These are phyloP conservation scores for Aspidapion aeneum DNA, from an alignment of 2,888 invertebrate species.

Conservation along the genomic window DNA sequence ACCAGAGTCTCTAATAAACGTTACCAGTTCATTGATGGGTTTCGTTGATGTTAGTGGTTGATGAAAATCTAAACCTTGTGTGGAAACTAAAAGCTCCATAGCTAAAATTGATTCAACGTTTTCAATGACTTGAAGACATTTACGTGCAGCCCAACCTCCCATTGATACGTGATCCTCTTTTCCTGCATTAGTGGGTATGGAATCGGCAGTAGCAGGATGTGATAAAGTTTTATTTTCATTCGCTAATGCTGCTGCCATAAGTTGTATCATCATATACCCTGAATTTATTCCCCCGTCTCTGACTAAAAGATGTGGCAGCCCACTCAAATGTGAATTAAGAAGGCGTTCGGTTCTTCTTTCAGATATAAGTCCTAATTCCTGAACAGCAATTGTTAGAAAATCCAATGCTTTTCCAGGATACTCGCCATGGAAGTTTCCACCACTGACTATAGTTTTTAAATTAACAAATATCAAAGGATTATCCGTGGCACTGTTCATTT, in stretches of 20 bases:
- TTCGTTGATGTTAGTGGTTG: conserved; percentile 59
- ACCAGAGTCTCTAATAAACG: background rate
- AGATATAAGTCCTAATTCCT: conserved; percentile 63
- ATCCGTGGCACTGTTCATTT: conserved; percentile 66
- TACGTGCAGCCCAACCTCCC: conserved; percentile 64
- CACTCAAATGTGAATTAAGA: conserved; percentile 62
- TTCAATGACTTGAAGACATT: conserved; percentile 54
- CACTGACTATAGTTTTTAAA: conserved; percentile 59
- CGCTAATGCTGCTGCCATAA: conserved; percentile 63
- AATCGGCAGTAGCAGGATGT: conserved; percentile 65
- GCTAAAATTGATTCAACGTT: conserved; percentile 59
- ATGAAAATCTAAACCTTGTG: conserved; percentile 65
- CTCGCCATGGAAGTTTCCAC: conserved; percentile 68
- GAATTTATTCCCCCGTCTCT: conserved; percentile 65
- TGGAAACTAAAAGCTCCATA: conserved; percentile 62
- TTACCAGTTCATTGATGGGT: conserved; percentile 53
- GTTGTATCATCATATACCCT: conserved; percentile 66
- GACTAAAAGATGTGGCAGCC: conserved; percentile 62
- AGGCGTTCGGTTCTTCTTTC: conserved; percentile 61
- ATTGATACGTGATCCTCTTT: conserved; percentile 69
- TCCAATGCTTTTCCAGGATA: conserved; percentile 66
- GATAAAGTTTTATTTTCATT: conserved; percentile 66
- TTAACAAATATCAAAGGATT: conserved; percentile 61
- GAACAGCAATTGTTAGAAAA: conserved; percentile 61
- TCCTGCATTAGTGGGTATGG: conserved; percentile 61